These are phyloP conservation scores for Plumapathes pennacea DNA, from an alignment of 92 coral and sea anemone species.

Conservation along the genomic window DNA sequence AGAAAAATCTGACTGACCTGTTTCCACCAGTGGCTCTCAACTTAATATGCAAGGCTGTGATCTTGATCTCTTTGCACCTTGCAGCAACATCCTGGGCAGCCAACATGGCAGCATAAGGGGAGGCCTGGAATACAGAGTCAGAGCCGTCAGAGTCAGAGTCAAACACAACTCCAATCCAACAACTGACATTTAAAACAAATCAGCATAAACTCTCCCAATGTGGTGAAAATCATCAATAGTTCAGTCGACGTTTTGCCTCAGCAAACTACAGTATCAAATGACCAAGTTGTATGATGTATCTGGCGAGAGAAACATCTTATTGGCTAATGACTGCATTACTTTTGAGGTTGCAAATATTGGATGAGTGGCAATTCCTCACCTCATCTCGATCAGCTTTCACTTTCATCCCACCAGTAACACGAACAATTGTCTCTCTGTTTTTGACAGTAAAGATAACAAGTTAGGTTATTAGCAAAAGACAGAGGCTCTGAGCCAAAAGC, in stretches of 20 bases:
- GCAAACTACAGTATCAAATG: no score
- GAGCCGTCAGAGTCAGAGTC: neutral
- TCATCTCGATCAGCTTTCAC: constrained; percentile 99
- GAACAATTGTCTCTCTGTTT: constrained; percentile 96
- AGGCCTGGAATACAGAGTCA: constrained; percentile 57
- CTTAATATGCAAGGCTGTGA: constrained; percentile 94
- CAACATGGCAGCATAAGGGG: constrained; percentile 99
- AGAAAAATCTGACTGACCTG: constrained; percentile 42
- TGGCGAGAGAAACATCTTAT: no score
- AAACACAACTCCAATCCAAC: neutral
- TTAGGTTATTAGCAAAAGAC: no score
- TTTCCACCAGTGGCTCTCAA: constrained; percentile 99
- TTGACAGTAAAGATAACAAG: no score
- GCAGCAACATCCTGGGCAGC: constrained; percentile 99
- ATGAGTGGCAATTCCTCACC: constrained; percentile 66
- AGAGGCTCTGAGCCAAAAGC: no score
- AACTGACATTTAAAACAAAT: neutral
- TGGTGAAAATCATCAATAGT: no score
- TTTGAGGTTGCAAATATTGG: no score
- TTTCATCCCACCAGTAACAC: constrained; percentile 99
- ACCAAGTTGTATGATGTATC: no score
- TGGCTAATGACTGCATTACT: no score
- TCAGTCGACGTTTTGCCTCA: no score
- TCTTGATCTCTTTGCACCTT: constrained; percentile 96
- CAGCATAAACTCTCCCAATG: no score